Conservation (phyloP, 2,888 invertebrate genomes). For the Linnaemya tessellans region DNA sequence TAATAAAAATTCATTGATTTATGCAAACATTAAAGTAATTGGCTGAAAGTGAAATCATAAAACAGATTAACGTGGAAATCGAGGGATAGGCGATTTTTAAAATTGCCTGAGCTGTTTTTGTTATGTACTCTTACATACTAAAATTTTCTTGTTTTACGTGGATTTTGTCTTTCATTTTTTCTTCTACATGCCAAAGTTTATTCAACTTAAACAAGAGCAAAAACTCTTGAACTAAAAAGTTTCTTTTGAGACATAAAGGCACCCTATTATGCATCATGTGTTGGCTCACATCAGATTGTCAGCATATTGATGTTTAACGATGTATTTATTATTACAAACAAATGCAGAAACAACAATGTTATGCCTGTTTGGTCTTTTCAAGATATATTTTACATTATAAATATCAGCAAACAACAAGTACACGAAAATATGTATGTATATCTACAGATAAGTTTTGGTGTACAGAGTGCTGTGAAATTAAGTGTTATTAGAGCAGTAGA, state of each 20-base stretch:
- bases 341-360: conserved; percentile 39
- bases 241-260: conserved; percentile 57
- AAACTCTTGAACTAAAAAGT: background rate
- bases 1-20: too few relatives aligned
- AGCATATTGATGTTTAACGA: conserved; percentile 40
- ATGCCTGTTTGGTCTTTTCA: conserved; percentile 59
- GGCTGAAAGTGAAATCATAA: too few relatives aligned
- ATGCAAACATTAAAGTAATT: too few relatives aligned
- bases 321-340: conserved; percentile 53
- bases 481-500: conserved; percentile 19
- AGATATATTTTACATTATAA: conserved; percentile 56
- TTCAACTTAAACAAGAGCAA: conserved; percentile 49
- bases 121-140: too few relatives aligned
- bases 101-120: too few relatives aligned
- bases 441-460: background rate
- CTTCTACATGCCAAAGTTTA: conserved; percentile 42
- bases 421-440: conserved; percentile 18
- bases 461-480: background rate
- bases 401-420: conserved; percentile 46
- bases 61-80: too few relatives aligned
- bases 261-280: conserved; percentile 43
- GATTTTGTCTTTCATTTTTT: background rate
- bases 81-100: too few relatives aligned
- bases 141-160: background rate
- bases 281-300: conserved; percentile 39